These are phyloP conservation scores for Elaphurus davidianus DNA, from an alignment of 2,113 vertebrate species.

Conservation along the genomic window DNA sequence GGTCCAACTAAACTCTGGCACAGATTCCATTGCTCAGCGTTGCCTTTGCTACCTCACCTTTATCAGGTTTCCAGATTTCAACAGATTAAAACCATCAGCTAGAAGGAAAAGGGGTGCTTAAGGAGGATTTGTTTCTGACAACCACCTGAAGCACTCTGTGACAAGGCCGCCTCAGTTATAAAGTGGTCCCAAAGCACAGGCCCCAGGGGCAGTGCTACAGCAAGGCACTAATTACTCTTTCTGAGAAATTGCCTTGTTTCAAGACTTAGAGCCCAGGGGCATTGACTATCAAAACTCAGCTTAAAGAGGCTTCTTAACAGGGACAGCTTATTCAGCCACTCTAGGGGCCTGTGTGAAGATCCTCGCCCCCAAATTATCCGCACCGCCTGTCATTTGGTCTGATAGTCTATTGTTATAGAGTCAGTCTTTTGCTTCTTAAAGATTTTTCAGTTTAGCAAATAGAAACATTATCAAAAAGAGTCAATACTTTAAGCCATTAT, in stretches of 20 bases:
- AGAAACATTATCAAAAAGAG: background rate
- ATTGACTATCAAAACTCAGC: constrained; percentile 27
- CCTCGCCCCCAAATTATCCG: background rate
- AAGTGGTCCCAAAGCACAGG: background rate
- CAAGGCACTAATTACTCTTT: constrained; percentile 60
- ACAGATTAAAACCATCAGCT: background rate
- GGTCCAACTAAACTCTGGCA: background rate
- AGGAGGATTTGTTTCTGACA: constrained; percentile 22
- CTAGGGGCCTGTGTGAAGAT: background rate
- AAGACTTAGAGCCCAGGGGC: background rate
- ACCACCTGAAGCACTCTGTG: background rate
- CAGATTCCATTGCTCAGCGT: background rate
- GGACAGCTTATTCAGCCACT: background rate
- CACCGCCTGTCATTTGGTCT: background rate
- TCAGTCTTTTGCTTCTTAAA: background rate
- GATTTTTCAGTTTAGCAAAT: background rate
- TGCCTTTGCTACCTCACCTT: background rate
- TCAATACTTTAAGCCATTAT: background rate
- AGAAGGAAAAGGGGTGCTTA: background rate
- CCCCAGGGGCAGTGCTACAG: background rate
- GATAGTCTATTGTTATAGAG: background rate
- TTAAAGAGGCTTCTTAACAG: constrained; percentile 15
- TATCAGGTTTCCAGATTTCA: background rate
- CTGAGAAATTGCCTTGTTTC: constrained; percentile 39
- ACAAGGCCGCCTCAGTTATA: background rate